Evolutionary conservation across 2,888 invertebrate genomes (phyloP), one percentile per base, ranked within the genome.

Genomic region (Apotomis betuletana): DNA sequence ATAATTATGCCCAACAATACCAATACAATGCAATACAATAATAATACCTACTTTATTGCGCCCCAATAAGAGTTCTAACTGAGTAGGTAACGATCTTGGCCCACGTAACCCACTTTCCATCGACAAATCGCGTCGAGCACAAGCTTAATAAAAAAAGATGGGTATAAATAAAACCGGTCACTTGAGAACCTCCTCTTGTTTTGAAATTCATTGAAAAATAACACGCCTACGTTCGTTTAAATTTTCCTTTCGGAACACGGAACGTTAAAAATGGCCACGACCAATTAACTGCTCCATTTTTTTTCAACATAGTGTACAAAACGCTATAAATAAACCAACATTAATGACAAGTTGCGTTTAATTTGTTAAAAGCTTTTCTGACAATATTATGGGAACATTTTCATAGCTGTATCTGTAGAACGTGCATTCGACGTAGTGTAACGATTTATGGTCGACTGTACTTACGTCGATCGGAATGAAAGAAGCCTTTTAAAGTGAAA

Each of bases 401-500:
- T 44, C 59, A 54, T 5, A 36, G 27, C 38, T 10, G 57, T 5
- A 36, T n/a, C 38, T 10, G 57, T 41, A 46, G 10, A 62, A 51
- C 41, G 27, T 55, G 6, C 15, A 44, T n/a, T 65, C 38, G 38
- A 3, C 54, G 65, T 51, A 60, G 60, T 60, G 60, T 54, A 46
- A 65, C 60, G 55, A 61, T 70, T 65, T 65, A 70, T 65, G 57
- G 67, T 70, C 65, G 36, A 54, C 52, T 64, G n/a, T 49, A 49
- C n/a, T 61, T 61, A 60, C 60, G 41, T 61, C 46, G 65, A 65
- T 67, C 51, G 27, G 36, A 61, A 55, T 67, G 67, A 67, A 70
- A 67, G 65, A 62, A 70, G 65, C 60, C 41, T 61, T 70, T 70
- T 54, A 67, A 41, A 57, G 49, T 61, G 67, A 61, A 70, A 61